Conservation (phyloP, 2,888 invertebrate genomes). For the Machimus atricapillus region DNA sequence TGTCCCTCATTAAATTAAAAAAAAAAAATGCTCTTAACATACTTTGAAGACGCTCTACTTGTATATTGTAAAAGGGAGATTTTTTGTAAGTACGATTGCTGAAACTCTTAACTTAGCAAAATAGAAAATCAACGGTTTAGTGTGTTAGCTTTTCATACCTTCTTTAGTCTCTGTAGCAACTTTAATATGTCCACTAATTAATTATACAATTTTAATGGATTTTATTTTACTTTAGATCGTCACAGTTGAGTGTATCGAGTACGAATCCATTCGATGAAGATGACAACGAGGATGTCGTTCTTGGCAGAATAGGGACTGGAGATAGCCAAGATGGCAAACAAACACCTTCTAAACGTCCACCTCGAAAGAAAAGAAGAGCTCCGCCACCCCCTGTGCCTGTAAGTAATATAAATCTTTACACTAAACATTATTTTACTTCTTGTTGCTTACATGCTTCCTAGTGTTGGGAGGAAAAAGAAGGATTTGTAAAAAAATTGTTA, state of each 20-base stretch:
- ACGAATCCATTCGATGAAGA: slow-evolving; percentile 69
- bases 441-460: slow-evolving; percentile 5
- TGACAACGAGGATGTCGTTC: slow-evolving; percentile 51
- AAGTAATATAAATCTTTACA: slow-evolving; percentile 38
- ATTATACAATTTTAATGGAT: not conserved
- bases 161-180: not conserved
- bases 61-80: not conserved
- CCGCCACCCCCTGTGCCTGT: slow-evolving; percentile 65
- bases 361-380: slow-evolving; percentile 71
- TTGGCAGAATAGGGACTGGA: slow-evolving; percentile 48
- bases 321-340: slow-evolving; percentile 47
- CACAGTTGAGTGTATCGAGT: slow-evolving; percentile 66
- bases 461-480: slow-evolving; percentile 33
- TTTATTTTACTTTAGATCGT: slow-evolving; percentile 63
- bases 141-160: not conserved
- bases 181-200: not conserved
- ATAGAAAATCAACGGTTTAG: not conserved
- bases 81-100: not conserved
- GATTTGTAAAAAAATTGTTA: not conserved
- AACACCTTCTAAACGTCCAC: slow-evolving; percentile 64
- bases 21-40: not conserved
- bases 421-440: not conserved
- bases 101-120: not conserved
- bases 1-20: not conserved
- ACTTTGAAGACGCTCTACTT: not conserved